Percentiles rank a stretch among this genome's conserved stretches.
phyloP scores from a whole-genome alignment of 2,888 invertebrate genomes.

The Mechanitis mazaeus region DNA sequence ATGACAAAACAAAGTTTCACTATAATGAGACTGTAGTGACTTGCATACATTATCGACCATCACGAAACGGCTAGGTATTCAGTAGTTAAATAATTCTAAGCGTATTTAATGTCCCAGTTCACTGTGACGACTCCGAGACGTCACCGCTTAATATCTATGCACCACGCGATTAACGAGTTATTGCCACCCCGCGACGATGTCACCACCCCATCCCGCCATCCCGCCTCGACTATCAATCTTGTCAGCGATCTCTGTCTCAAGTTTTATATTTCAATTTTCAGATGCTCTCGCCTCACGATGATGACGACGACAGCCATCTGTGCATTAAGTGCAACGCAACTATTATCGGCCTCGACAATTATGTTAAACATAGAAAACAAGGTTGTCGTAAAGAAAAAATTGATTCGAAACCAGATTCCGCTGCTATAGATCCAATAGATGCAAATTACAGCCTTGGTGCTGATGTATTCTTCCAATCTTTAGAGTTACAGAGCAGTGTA shows the following conservation, averaged over 20 bases:
- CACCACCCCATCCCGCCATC: constrained; percentile 36
- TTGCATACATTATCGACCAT: constrained; percentile 56
- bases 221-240: constrained; percentile 40
- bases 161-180: constrained; percentile 57
- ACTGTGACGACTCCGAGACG: constrained; percentile 50
- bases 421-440: constrained; percentile 59
- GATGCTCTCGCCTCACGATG: constrained; percentile 78
- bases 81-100: constrained; percentile 48
- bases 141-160: constrained; percentile 55
- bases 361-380: constrained; percentile 87
- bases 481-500: constrained; percentile 85
- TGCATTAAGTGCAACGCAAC: constrained; percentile 92
- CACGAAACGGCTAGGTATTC: constrained; percentile 46
- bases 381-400: constrained; percentile 75
- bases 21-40: constrained; percentile 43
- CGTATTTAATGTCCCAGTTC: constrained; percentile 53
- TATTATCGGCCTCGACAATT: constrained; percentile 89
- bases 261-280: constrained; percentile 38
- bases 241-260: constrained; percentile 31
- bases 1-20: constrained; percentile 44
- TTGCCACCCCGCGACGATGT: constrained; percentile 45
- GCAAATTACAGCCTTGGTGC: constrained; percentile 81
- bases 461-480: constrained; percentile 90
- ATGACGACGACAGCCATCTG: constrained; percentile 89
- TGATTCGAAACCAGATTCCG: constrained; percentile 48